These are phyloP conservation scores for Aegotheles bennettii DNA, from an alignment of 2,113 vertebrate species.

Conservation along the genomic window DNA sequence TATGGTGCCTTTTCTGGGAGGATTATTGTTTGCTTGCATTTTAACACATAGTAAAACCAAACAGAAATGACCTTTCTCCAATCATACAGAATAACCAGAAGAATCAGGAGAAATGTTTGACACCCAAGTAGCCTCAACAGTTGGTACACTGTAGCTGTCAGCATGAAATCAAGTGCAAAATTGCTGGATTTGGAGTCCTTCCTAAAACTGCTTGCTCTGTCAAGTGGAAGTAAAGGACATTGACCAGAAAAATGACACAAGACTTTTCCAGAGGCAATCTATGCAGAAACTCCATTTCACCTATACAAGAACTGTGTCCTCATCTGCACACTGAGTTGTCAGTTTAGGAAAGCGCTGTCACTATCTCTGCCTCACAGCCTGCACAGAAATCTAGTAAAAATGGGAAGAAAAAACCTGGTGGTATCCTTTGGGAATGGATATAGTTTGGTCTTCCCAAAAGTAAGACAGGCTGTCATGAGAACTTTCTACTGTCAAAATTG, in stretches of 20 bases:
- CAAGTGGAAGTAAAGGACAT: conserved; percentile 29
- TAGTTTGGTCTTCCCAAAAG: not conserved
- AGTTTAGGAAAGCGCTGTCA: not conserved
- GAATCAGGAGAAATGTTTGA: not conserved
- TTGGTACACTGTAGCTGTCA: conserved; percentile 3
- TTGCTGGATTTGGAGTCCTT: conserved; percentile 29
- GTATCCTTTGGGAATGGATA: not conserved
- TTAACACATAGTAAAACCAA: not conserved
- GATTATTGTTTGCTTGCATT: not conserved
- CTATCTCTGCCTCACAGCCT: not conserved
- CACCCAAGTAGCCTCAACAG: conserved; percentile 6
- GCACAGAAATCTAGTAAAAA: not conserved
- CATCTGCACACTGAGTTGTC: not conserved
- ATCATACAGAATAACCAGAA: not conserved
- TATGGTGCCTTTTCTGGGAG: not conserved
- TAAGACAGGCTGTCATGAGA: not conserved
- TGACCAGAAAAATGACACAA: conserved; percentile 5
- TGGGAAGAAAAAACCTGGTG: not conserved
- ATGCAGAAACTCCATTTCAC: not conserved
- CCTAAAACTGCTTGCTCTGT: not conserved
- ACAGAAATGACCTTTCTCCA: not conserved
- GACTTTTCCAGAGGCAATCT: not conserved
- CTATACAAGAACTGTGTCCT: not conserved
- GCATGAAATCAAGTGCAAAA: conserved; percentile 6
- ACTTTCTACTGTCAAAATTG: not conserved